These are phyloP conservation scores for Xiphophorus couchianus DNA, from an alignment of 2,113 vertebrate genomes.

Conservation along the genomic window DNA sequence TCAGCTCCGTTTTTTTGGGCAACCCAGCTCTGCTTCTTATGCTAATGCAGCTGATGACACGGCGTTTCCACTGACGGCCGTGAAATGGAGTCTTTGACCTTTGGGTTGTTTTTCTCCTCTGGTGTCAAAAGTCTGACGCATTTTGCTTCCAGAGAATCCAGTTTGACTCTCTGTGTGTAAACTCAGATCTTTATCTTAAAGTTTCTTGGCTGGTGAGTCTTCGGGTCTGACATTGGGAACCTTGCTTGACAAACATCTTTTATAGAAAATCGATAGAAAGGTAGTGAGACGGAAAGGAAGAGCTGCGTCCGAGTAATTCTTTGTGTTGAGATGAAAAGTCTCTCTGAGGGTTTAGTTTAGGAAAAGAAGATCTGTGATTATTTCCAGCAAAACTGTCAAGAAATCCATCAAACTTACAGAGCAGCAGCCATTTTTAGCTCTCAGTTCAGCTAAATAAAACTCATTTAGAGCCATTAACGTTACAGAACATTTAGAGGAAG, in stretches of 20 bases:
- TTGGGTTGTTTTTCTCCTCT: background rate
- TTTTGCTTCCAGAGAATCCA: background rate
- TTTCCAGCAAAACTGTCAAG: background rate
- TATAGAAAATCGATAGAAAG: constrained; percentile 17
- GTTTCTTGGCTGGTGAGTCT: background rate
- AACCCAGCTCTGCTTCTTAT: constrained; percentile 28
- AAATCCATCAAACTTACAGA: background rate
- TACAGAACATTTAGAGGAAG: too few species aligned
- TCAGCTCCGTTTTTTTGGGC: background rate
- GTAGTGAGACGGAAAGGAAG: background rate
- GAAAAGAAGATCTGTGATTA: background rate
- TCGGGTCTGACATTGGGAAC: constrained; percentile 3
- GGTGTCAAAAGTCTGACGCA: background rate
- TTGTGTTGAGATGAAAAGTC: background rate
- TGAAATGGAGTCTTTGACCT: constrained; percentile 18
- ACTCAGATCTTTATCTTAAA: constrained; percentile 27
- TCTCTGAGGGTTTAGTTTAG: background rate
- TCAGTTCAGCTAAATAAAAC: too few species aligned
- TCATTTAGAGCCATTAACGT: background rate
- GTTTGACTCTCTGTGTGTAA: background rate
- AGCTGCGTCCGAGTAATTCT: background rate
- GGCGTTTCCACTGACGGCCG: constrained; percentile 20
- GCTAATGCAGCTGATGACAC: constrained; percentile 35
- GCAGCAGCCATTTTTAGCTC: too few species aligned
- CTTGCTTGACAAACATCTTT: constrained; percentile 6